Base-by-base conservation (phyloP, 2,888 invertebrate genomes). In the Dicyrtoma fusca region DNA sequence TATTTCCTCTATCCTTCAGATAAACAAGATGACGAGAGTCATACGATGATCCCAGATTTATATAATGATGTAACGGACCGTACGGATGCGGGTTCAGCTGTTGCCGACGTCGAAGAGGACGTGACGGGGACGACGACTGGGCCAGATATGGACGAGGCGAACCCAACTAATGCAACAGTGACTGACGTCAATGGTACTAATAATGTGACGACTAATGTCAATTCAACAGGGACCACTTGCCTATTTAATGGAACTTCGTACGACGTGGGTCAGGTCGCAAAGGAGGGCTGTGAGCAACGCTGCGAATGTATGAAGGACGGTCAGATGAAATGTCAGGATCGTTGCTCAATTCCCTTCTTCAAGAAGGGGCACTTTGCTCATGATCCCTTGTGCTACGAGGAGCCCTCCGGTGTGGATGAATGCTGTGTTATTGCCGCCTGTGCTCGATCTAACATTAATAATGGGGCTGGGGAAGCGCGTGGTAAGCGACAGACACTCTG, bases 331-430 rank as follows among this genome's bases (percentile, higher is more conserved):
- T 94, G 94, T 81, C 84, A 87, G n/a, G 89, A 89, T 0, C 86
- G 91, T 47, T 94, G 94, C 83, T 85, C 86, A 71, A 87, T 87
- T 19, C 90, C 91, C 0, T 89, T 88, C 77, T 88, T 92, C 77
- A 87, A 89, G 65, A 87, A 88, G 19, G 92, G 91, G 23, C 71
- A 81, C n/a, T 87, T 88, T 81, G 86, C 86, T 42, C 87, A 87
- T 70, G 91, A 92, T 83, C 89, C 90, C 0, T 84, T 89, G 62
- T 94, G 94, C 82, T 87, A 87, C 74, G 91, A 91, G 82, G 88
- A 89, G 62, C 86, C 88, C 0, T 86, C 88, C 5, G 77, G 77
- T 23, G 74, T 75, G 11, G 87, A 88, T 45, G 89, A 90, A 69
- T 82, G 82, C 66, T 82, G 82, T 71, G 81, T 81, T 0, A 75